Evolutionary conservation across 2,888 invertebrate species (phyloP).

Genomic region (Aphodius granarius): DNA sequence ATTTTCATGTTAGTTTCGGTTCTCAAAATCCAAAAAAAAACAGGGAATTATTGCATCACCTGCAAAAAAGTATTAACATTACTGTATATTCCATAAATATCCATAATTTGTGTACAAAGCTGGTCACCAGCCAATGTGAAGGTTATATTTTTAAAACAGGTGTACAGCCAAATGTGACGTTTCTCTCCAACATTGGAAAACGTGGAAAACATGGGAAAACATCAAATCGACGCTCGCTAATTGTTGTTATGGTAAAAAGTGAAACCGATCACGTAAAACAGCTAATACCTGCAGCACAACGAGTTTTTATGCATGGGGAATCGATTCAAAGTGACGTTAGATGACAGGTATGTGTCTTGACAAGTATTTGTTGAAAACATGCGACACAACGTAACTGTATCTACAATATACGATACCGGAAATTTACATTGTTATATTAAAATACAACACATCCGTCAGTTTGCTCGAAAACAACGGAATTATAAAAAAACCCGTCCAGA

Average conservation of each 20-base stretch:
- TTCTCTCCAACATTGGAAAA: too few species aligned
- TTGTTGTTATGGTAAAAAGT: not conserved
- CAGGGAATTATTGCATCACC: slow-evolving; percentile 49
- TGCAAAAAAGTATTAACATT: slow-evolving; percentile 34
- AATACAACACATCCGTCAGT: not conserved
- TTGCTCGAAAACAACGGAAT: not conserved
- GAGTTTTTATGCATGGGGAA: not conserved
- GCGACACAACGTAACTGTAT: not conserved
- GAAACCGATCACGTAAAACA: not conserved
- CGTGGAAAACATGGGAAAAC: not conserved
- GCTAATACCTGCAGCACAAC: not conserved
- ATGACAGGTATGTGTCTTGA: not conserved
- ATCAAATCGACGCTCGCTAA: not conserved
- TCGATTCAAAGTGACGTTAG: not conserved
- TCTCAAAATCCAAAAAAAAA: slow-evolving; percentile 41
- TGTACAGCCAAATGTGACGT: not conserved
- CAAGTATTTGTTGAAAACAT: not conserved
- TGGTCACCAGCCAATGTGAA: not conserved
- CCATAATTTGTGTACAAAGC: not conserved
- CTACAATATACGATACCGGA: not conserved
- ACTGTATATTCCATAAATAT: not conserved
- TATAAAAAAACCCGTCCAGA: slow-evolving; percentile 18
- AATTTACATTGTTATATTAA: not conserved
- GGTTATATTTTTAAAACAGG: not conserved
- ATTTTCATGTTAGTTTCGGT: slow-evolving; percentile 83